Base-by-base conservation (phyloP, 2,888 invertebrate species). In the Pyrocoelia pectoralis region DNA sequence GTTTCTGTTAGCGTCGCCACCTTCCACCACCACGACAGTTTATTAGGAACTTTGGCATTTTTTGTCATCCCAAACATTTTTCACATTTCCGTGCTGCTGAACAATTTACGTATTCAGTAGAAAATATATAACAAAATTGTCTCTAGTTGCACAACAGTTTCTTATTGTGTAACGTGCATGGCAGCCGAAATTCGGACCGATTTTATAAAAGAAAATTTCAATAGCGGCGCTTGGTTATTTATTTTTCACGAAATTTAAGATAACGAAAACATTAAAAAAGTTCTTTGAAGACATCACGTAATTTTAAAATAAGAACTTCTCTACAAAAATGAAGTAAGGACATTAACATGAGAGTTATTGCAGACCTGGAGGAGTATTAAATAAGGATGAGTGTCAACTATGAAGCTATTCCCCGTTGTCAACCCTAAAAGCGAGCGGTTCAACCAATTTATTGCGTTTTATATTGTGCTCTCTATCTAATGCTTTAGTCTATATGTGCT, bases 51-150 rank as follows among this genome's bases (percentile, higher is more conserved):
- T 70, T 69, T 61, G 65, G 61, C 66, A 68, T 70, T 70, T 72
- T 71, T 71, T 71, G 70, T 68, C 68, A 66, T 69, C 70, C 69
- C 70, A 72, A 74, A 72, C 73, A 74, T 73, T 73, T 74, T 73
- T 72, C 74, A 69, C 72, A 73, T 73, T 72, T 72, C 70, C 66
- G 62, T 59, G 65, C 67, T 61, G 63, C 68, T 61, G 70, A 62
- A 57, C 64, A 67, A 68, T 68, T 73, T 73, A 71, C 69, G 69
- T 71, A 71, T 71, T 71, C 72, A 70, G 64, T 70, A 65, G 66
- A 70, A 72, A 68, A 59, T 68, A 66, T 67, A 69, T 68, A 70
- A 69, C 69, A 68, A 72, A 72, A 72, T 72, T 72, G 71, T 71
- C 67, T 68, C 61, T 64, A 69, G 70, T 70, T 73, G 68, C 68